These are phyloP conservation scores for Atrichornis clamosus DNA, from an alignment of 2,113 vertebrate species.

Conservation along the genomic window DNA sequence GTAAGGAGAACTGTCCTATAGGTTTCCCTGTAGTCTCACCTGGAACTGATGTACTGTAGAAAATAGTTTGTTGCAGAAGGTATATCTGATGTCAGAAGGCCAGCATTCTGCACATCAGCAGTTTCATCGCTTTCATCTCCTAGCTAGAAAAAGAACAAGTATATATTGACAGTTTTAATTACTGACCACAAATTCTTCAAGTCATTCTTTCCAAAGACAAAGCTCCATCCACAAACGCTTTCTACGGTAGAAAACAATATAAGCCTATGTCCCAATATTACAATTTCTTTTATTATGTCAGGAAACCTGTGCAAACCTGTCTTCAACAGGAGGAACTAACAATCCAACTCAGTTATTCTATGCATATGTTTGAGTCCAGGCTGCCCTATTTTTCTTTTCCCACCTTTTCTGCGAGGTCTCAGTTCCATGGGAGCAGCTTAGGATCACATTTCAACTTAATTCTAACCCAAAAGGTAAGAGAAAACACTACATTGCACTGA, in stretches of 20 bases:
- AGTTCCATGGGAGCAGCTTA: not conserved
- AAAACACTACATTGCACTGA: not conserved
- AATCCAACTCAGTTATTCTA: not conserved
- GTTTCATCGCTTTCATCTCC: conserved; percentile 77
- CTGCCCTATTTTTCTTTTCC: not conserved
- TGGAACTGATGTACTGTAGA: conserved; percentile 94
- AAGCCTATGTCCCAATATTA: not conserved
- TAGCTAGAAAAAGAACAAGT: conserved; percentile 70
- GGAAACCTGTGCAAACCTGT: not conserved
- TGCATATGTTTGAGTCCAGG: not conserved
- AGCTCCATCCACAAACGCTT: not conserved
- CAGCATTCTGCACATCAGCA: conserved; percentile 72
- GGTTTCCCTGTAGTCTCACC: conserved; percentile 68
- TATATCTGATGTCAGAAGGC: conserved; percentile 69
- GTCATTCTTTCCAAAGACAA: not conserved
- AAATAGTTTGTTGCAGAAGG: conserved; percentile 94
- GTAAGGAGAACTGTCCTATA: not conserved
- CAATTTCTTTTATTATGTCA: not conserved
- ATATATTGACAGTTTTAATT: not conserved
- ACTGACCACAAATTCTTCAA: not conserved
- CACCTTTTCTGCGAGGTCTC: not conserved
- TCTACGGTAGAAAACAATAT: not conserved
- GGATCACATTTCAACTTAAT: not conserved
- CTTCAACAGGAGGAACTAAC: not conserved
- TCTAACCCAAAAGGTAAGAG: not conserved